Evolutionary conservation across 2,797 vertebrate genomes (phyloP).

Genomic region (Rhinogobio ventralis): DNA sequence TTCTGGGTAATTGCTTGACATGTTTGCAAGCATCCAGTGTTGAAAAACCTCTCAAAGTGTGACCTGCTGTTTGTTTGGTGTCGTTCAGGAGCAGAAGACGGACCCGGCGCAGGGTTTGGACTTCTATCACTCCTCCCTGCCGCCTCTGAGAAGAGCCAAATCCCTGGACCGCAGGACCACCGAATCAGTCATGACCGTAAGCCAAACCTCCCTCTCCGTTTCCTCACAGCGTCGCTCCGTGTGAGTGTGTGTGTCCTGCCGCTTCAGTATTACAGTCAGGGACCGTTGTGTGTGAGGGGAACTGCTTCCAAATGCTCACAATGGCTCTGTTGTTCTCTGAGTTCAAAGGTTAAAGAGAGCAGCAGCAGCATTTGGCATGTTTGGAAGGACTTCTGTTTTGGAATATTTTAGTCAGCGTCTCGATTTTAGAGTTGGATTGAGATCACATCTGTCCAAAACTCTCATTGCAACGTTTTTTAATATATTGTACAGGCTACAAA

Average conservation of each 20-base stretch:
- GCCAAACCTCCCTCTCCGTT: conserved; percentile 39
- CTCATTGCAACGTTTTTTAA: too few relatives aligned
- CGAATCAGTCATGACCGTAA: conserved; percentile 86
- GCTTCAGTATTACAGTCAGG: conserved; percentile 32
- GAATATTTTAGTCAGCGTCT: conserved; percentile 40
- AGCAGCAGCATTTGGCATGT: conserved; percentile 48
- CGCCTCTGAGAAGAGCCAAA: conserved; percentile 83
- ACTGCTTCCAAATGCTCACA: conserved; percentile 62
- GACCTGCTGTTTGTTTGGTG: background rate
- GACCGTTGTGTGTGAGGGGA: conserved; percentile 57
- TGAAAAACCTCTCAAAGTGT: background rate
- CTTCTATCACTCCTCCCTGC: conserved; percentile 76
- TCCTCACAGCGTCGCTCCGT: background rate
- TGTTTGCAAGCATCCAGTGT: background rate
- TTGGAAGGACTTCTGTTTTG: conserved; percentile 47
- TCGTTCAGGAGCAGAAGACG: conserved; percentile 71
- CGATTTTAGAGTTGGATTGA: background rate
- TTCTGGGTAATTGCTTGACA: background rate
- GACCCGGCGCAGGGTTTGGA: conserved; percentile 68
- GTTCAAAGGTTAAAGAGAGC: conserved; percentile 66
- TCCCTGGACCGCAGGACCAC: conserved; percentile 85
- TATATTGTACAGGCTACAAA: background rate
- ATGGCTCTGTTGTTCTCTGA: conserved; percentile 70
- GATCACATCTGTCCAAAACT: background rate
- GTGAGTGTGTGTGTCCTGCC: too few relatives aligned